These are phyloP conservation scores for Listrodromus nycthemerus DNA, from an alignment of 2,888 invertebrate genomes.

Conservation along the genomic window DNA sequence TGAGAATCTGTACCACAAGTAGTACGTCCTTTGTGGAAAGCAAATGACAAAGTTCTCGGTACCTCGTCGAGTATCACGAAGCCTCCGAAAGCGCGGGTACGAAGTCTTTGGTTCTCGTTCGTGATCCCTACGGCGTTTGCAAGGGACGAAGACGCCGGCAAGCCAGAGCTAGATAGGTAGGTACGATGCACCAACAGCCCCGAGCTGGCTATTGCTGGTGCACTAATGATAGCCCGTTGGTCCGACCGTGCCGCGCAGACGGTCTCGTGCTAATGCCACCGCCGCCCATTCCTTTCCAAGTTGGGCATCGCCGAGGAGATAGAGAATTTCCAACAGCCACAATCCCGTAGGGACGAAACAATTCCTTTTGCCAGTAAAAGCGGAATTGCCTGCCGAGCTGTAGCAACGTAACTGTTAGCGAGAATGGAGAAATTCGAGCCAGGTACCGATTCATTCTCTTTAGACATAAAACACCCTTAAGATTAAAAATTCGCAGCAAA, in stretches of 20 bases:
- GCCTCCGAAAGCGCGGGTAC: neutral
- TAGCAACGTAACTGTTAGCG: neutral
- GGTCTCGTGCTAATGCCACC: constrained; percentile 25
- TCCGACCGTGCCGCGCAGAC: neutral
- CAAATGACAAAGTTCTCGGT: constrained; percentile 45
- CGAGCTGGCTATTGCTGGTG: constrained; percentile 18
- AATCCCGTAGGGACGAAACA: neutral
- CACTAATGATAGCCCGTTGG: constrained; percentile 35
- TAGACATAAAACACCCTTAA: neutral
- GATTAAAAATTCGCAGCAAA: neutral
- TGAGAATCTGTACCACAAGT: constrained; percentile 7
- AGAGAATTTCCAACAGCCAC: constrained; percentile 21
- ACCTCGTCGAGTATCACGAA: constrained; percentile 7
- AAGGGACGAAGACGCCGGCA: constrained; percentile 3
- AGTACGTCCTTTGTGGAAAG: constrained; percentile 20
- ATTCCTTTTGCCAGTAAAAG: constrained; percentile 22
- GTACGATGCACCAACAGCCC: constrained; percentile 26
- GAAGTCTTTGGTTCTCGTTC: constrained; percentile 27
- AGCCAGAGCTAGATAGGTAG: neutral
- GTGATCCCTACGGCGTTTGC: constrained; percentile 24
- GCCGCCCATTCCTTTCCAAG: constrained; percentile 28
- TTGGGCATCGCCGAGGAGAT: constrained; percentile 17
- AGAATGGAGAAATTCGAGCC: constrained; percentile 12
- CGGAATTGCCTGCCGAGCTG: constrained; percentile 13
- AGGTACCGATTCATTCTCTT: neutral